phyloP scores from a whole-genome alignment of 2,113 vertebrate genomes.

The Amia ocellicauda region DNA sequence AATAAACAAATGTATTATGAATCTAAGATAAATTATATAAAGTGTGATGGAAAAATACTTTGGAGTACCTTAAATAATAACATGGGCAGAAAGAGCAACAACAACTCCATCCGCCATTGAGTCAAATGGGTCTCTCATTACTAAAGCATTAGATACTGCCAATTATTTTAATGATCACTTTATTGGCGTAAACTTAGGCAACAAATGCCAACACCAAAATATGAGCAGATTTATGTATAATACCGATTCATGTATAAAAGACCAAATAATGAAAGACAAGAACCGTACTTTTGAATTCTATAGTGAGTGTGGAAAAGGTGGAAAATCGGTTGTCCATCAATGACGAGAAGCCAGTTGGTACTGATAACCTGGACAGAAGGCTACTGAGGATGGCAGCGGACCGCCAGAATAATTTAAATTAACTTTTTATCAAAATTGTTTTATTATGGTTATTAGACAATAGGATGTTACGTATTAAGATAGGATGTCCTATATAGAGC shows the following conservation, averaged over 20 bases:
- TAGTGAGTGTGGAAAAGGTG: slow-evolving; percentile 7
- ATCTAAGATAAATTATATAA: slow-evolving; percentile 1
- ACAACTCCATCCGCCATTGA: not conserved
- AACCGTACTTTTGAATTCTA: slow-evolving; percentile 9
- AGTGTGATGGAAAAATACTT: slow-evolving; percentile 6
- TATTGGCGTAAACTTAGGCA: too few relatives aligned
- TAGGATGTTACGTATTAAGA: too few relatives aligned
- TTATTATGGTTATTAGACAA: slow-evolving; percentile 2
- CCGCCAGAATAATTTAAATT: too few relatives aligned
- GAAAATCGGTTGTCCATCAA: not conserved
- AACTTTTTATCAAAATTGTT: not conserved
- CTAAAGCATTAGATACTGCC: not conserved
- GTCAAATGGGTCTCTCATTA: slow-evolving; percentile 1
- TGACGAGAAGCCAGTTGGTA: slow-evolving; percentile 4
- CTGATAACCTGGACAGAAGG: slow-evolving; percentile 2
- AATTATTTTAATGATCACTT: too few relatives aligned
- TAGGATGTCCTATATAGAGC: too few relatives aligned
- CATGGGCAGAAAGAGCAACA: slow-evolving; percentile 9
- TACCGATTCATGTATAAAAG: slow-evolving; percentile 12
- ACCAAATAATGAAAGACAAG: slow-evolving; percentile 6
- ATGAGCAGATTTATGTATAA: slow-evolving; percentile 6
- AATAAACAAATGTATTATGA: too few relatives aligned
- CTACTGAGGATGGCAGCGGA: slow-evolving; percentile 6
- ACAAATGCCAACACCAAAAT: too few relatives aligned
- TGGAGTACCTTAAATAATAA: slow-evolving; percentile 12